These are phyloP conservation scores for Leptinotarsa juncta DNA, from an alignment of 2,888 invertebrate genomes.

Conservation along the genomic window DNA sequence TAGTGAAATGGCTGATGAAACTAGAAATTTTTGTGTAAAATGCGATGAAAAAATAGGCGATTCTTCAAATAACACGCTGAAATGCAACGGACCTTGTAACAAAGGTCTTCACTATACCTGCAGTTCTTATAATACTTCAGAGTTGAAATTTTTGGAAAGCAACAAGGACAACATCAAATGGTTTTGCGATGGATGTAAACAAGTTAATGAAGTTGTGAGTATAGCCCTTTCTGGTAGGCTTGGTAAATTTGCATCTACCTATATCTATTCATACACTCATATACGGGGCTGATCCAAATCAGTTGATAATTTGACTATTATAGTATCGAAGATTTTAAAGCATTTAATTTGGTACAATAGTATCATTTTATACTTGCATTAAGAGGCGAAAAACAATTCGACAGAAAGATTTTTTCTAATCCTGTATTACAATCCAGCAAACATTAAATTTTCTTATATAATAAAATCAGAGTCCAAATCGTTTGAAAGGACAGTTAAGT, in stretches of 20 bases:
- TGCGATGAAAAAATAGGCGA: constrained; percentile 48
- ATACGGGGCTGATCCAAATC: too few relatives aligned
- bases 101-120: constrained; percentile 52
- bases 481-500: too few relatives aligned
- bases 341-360: too few relatives aligned
- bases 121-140: constrained; percentile 50
- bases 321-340: too few relatives aligned
- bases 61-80: constrained; percentile 47
- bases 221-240: neutral
- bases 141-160: constrained; percentile 51
- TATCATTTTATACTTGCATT: too few relatives aligned
- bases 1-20: constrained; percentile 49
- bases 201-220: constrained; percentile 26
- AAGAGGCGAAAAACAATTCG: too few relatives aligned
- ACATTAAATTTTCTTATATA: too few relatives aligned
- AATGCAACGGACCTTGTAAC: constrained; percentile 52
- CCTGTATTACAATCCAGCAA: too few relatives aligned
- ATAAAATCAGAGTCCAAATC: too few relatives aligned
- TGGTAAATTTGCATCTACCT: neutral
- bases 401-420: too few relatives aligned
- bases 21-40: constrained; percentile 55
- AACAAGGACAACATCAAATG: constrained; percentile 53
- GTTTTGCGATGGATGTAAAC: constrained; percentile 52
- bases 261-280: neutral
- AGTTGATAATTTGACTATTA: too few relatives aligned